Conservation (phyloP, 2,797 vertebrate species). For the Microcaecilia unicolor region DNA sequence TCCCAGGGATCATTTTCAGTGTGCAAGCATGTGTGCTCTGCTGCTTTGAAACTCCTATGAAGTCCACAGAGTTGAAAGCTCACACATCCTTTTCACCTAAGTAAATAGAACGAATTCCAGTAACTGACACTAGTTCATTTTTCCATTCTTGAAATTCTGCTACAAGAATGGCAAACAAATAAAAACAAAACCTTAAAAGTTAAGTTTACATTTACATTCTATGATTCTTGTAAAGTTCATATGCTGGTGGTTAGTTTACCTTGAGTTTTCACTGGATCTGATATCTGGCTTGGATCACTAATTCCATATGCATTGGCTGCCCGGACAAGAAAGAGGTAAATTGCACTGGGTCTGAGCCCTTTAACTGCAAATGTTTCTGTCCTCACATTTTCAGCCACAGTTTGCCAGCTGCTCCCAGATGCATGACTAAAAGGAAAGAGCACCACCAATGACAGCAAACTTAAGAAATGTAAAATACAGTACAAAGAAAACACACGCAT, state of each 20-base stretch:
- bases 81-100: too few relatives aligned
- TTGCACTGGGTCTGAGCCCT: constrained; percentile 84
- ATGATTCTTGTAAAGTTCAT: not conserved
- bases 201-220: not conserved
- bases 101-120: too few relatives aligned
- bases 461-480: not conserved
- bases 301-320: constrained; percentile 94
- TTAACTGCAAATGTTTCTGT: constrained; percentile 82
- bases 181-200: too few relatives aligned
- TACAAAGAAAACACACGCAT: not conserved
- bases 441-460: too few relatives aligned
- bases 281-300: constrained; percentile 93
- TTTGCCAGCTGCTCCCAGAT: constrained; percentile 96
- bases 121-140: too few relatives aligned
- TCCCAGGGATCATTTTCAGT: too few relatives aligned
- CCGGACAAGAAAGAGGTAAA: constrained; percentile 95
- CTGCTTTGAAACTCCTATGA: too few relatives aligned
- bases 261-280: constrained; percentile 94
- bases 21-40: too few relatives aligned
- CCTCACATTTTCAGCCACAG: constrained; percentile 91
- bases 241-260: constrained; percentile 50
- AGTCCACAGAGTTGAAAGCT: too few relatives aligned
- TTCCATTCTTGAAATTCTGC: too few relatives aligned
- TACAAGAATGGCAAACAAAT: too few relatives aligned
- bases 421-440: constrained; percentile 70